A percentile compares a stretch with the other conserved stretches of the same genome.
Evolutionary conservation across 1,140 invertebrate genomes (phyloP).

Genomic region (Panagrolaimus sp.): DNA sequence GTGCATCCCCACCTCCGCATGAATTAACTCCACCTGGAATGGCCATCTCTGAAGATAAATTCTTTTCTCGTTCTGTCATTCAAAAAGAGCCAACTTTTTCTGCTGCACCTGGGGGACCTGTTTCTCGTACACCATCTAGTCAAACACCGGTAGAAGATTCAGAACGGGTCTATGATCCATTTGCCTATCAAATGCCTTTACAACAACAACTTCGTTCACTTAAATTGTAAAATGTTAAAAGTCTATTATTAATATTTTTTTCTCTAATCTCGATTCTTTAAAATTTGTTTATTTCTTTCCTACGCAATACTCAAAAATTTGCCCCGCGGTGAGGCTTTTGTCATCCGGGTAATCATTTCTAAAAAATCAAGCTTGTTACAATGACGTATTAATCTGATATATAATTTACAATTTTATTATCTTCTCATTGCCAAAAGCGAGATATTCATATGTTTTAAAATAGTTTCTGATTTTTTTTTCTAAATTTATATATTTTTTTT

Average conservation of each 20-base stretch:
- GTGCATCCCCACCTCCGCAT: not conserved
- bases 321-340: conserved; percentile 11
- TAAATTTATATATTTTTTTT: too few species aligned
- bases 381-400: too few species aligned
- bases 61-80: conserved; percentile 5
- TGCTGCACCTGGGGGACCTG: conserved; percentile 2
- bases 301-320: conserved; percentile 10
- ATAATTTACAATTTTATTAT: too few species aligned
- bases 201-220: conserved; percentile 13
- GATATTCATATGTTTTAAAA: too few species aligned
- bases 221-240: conserved; percentile 12
- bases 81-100: not conserved
- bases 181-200: conserved; percentile 4
- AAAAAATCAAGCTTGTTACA: too few species aligned
- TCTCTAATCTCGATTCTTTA: too few species aligned
- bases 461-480: too few species aligned
- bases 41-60: not conserved
- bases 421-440: too few species aligned
- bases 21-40: not conserved
- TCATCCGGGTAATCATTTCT: conserved; percentile 3
- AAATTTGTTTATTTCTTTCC: not conserved
- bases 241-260: too few species aligned
- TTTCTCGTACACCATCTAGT: conserved; percentile 15
- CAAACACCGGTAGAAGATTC: conserved; percentile 4
- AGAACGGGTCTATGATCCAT: conserved; percentile 8